Evolutionary conservation across 1,140 invertebrate species (phyloP).

Genomic region (Aleiodes sp.): DNA sequence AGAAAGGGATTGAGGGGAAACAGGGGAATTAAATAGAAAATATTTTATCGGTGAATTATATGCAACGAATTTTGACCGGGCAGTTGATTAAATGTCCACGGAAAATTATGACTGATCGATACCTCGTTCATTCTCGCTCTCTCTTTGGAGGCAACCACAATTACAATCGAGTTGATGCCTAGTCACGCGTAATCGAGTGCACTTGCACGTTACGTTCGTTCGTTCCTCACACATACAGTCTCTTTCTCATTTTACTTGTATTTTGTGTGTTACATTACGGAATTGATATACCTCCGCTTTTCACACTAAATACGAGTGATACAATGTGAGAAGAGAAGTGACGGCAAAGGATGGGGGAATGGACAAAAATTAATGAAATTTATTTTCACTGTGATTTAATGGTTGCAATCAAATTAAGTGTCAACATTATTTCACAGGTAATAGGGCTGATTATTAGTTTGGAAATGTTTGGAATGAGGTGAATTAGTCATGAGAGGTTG

Average conservation of each 20-base stretch:
- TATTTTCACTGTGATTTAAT: background rate
- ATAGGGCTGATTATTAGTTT: background rate
- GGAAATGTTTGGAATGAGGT: too few species aligned
- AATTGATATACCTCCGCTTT: background rate
- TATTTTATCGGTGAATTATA: conserved; percentile 24
- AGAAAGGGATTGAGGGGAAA: too few species aligned
- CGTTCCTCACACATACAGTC: background rate
- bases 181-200: conserved; percentile 3
- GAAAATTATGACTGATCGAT: conserved; percentile 42
- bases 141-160: too few species aligned
- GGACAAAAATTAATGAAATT: background rate
- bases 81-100: conserved; percentile 37
- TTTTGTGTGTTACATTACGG: background rate
- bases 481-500: too few species aligned
- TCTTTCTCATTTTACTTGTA: background rate
- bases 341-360: too few species aligned
- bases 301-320: background rate
- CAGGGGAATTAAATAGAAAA: background rate
- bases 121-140: too few species aligned
- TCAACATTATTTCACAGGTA: too few species aligned
- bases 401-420: background rate
- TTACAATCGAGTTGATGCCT: conserved; percentile 28
- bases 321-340: too few species aligned
- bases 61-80: conserved; percentile 14
- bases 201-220: background rate